Conservation (phyloP, 2,888 invertebrate species). For the Drosophila anomalata region DNA sequence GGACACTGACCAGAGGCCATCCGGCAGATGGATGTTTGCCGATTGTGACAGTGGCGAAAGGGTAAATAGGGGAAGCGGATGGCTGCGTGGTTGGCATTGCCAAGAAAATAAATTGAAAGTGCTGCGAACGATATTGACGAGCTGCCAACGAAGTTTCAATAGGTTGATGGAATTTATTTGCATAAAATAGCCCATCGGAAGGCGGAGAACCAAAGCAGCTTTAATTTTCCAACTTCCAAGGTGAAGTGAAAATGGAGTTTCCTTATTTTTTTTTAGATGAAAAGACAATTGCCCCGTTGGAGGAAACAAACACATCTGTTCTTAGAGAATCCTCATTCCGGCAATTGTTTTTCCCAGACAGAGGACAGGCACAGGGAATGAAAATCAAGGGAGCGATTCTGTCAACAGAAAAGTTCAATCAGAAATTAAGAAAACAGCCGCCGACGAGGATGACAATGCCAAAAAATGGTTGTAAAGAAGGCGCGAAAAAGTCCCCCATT, state of each 20-base stretch:
- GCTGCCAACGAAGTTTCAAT: slow-evolving; percentile 48
- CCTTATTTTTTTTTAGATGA: slow-evolving; percentile 58
- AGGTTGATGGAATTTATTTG: slow-evolving; percentile 78
- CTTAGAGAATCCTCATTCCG: slow-evolving; percentile 69
- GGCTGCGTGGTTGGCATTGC: slow-evolving; percentile 10
- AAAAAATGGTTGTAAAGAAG: slow-evolving; percentile 63
- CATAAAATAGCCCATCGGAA: slow-evolving; percentile 65
- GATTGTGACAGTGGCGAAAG: slow-evolving; percentile 75
- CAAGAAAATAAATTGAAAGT: slow-evolving; percentile 67
- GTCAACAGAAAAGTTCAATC: slow-evolving; percentile 80
- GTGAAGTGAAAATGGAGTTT: slow-evolving; percentile 5
- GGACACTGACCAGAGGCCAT: slow-evolving; percentile 59
- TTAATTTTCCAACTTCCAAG: slow-evolving; percentile 55
- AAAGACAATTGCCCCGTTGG: slow-evolving; percentile 58
- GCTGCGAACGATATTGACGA: slow-evolving; percentile 17
- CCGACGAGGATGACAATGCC: slow-evolving; percentile 37
- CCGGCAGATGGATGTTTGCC: slow-evolving; percentile 68
- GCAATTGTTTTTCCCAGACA: slow-evolving; percentile 61
- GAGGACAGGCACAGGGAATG: slow-evolving; percentile 35
- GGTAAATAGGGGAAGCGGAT: slow-evolving; percentile 64
- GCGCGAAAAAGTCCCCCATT: slow-evolving; percentile 60
- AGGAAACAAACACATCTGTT: slow-evolving; percentile 70
- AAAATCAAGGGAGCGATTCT: slow-evolving; percentile 50
- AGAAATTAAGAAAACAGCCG: slow-evolving; percentile 79
- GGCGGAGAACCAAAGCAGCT: slow-evolving; percentile 44